Percentiles rank a stretch among this genome's conserved stretches.
These are phyloP conservation scores for Rhysida immarginata DNA, from an alignment of 1,140 invertebrate genomes.

Conservation along the genomic window DNA sequence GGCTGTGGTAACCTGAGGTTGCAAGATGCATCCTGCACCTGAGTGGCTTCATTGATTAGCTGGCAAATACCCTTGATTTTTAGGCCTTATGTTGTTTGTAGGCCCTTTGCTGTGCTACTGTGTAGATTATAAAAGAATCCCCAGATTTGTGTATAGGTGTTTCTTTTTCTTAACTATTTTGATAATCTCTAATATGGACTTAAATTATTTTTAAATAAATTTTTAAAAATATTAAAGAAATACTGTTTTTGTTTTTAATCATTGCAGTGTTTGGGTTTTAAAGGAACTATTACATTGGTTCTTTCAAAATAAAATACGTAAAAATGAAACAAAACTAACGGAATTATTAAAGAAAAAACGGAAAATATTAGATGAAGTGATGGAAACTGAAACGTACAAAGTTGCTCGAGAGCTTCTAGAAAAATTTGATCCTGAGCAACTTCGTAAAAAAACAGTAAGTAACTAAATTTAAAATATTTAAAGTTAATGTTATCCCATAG, in stretches of 20 bases:
- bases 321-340: conserved; percentile 57
- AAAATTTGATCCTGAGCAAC: conserved; percentile 59
- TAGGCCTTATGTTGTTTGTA: too few species aligned
- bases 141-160: not conserved
- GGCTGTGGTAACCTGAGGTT: too few species aligned
- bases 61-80: too few species aligned
- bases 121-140: too few species aligned
- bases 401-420: conserved; percentile 82
- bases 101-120: too few species aligned
- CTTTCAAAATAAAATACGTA: conserved; percentile 62
- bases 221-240: conserved; percentile 15
- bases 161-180: not conserved
- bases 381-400: conserved; percentile 95
- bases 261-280: conserved; percentile 58
- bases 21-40: too few species aligned
- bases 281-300: conserved; percentile 71
- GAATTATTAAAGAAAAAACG: conserved; percentile 64
- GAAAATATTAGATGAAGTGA: conserved; percentile 84
- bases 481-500: too few species aligned
- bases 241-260: conserved; percentile 24
- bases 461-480: too few species aligned
- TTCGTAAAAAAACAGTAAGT: conserved; percentile 20
- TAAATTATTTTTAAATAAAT: conserved; percentile 16
- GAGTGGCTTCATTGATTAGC: too few species aligned
- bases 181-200: conserved; percentile 6